phyloP scores from a whole-genome alignment of 1,140 invertebrate genomes.

The Macrostomum lignano region DNA sequence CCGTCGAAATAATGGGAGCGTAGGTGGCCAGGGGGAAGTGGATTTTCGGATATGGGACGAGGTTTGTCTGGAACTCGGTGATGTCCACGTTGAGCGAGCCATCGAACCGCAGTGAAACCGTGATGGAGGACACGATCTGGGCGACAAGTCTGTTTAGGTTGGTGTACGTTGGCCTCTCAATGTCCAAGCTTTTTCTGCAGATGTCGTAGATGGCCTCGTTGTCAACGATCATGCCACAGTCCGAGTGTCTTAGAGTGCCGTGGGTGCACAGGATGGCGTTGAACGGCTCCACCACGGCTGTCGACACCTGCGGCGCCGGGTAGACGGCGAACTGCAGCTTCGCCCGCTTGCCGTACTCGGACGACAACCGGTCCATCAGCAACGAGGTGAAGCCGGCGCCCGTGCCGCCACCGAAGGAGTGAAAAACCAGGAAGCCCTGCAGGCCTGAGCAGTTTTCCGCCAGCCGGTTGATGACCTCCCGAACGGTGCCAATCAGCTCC shows the following conservation, averaged over 20 bases:
- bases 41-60: constrained; percentile 14
- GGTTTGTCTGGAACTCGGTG: background rate
- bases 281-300: constrained; percentile 19
- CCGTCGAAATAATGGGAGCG: constrained; percentile 11
- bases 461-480: background rate
- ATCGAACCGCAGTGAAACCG: constrained; percentile 14
- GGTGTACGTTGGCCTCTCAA: background rate
- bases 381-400: constrained; percentile 57
- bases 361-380: constrained; percentile 52
- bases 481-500: constrained; percentile 20
- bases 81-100: background rate
- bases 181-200: constrained; percentile 11
- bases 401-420: constrained; percentile 57
- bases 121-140: constrained; percentile 38
- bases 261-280: constrained; percentile 11
- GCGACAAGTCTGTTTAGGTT: constrained; percentile 4
- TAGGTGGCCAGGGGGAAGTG: constrained; percentile 14
- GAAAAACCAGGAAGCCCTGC: constrained; percentile 39
- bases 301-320: constrained; percentile 9
- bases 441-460: constrained; percentile 35
- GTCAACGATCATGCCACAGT: constrained; percentile 22
- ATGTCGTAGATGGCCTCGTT: constrained; percentile 19
- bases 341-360: constrained; percentile 19
- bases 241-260: constrained; percentile 17
- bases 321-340: constrained; percentile 12